These are phyloP conservation scores for Diceros bicornis DNA, from an alignment of 2,797 vertebrate species.

Conservation along the genomic window DNA sequence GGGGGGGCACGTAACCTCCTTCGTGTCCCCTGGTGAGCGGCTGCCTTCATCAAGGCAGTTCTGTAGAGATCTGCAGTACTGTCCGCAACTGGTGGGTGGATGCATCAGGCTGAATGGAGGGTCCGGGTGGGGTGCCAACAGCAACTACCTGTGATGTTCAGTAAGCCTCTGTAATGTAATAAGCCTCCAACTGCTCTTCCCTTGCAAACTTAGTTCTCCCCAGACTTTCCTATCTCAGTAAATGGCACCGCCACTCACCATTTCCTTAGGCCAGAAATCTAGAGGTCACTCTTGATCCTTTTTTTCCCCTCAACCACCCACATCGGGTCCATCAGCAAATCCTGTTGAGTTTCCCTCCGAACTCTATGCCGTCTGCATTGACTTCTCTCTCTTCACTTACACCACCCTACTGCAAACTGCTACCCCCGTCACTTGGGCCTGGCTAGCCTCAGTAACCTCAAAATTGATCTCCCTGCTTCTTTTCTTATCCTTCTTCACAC, in stretches of 20 bases:
- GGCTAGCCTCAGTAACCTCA: not conserved
- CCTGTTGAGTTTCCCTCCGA: not conserved
- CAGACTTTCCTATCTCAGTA: not conserved
- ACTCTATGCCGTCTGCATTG: not conserved
- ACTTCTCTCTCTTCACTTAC: not conserved
- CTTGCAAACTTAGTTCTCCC: not conserved
- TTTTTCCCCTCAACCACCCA: not conserved
- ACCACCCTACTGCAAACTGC: not conserved
- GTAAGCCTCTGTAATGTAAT: not conserved
- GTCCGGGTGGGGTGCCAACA: not conserved
- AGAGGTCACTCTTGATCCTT: not conserved
- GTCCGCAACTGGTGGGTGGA: not conserved
- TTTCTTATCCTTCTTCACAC: not conserved
- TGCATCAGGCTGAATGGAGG: not conserved
- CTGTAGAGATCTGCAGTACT: not conserved
- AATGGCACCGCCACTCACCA: not conserved
- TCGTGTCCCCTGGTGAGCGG: not conserved
- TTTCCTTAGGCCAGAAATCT: not conserved
- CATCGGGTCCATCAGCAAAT: not conserved
- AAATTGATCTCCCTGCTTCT: not conserved
- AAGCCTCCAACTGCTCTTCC: not conserved
- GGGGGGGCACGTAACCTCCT: not conserved
- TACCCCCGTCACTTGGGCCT: not conserved
- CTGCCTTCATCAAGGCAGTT: not conserved
- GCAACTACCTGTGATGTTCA: not conserved